These are phyloP conservation scores for Chromobotia macracanthus DNA, from an alignment of 2,797 vertebrate genomes.

Conservation along the genomic window DNA sequence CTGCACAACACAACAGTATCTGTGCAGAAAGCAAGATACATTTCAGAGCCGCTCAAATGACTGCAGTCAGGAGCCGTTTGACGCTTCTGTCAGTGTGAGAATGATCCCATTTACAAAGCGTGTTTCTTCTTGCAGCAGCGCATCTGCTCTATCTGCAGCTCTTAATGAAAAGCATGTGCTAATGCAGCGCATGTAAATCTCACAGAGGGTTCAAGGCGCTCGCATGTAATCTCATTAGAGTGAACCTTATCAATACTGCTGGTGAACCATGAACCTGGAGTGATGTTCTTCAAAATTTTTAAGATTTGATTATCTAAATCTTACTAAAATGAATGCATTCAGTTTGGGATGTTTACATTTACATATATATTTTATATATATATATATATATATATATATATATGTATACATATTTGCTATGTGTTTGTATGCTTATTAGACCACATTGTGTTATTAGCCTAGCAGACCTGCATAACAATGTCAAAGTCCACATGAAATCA, in stretches of 20 bases:
- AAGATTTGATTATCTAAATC: too few species aligned
- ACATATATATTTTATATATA: too few species aligned
- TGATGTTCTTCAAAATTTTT: too few species aligned
- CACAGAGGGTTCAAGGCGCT: not conserved
- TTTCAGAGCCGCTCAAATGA: constrained; percentile 6
- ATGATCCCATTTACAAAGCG: not conserved
- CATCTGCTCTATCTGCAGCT: constrained; percentile 35
- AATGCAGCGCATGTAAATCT: constrained; percentile 34
- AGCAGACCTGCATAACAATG: too few species aligned
- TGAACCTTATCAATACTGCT: constrained; percentile 34
- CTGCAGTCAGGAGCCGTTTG: constrained; percentile 9
- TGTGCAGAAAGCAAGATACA: constrained; percentile 9
- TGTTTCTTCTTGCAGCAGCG: constrained; percentile 19
- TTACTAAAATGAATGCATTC: too few species aligned
- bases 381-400: too few species aligned
- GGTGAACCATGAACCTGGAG: constrained; percentile 4
- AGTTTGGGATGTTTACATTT: too few species aligned
- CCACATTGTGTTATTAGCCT: too few species aligned
- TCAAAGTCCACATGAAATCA: too few species aligned
- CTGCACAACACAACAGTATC: constrained; percentile 18
- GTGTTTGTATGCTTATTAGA: too few species aligned
- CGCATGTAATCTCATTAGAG: constrained; percentile 20
- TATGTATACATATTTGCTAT: too few species aligned
- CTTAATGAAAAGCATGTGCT: constrained; percentile 40
- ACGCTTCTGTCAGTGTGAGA: constrained; percentile 12